A percentile compares a stretch with the other conserved stretches of the same genome.
Evolutionary conservation across 1,140 invertebrate genomes (phyloP).

Genomic region (Ooceraea biroi): DNA sequence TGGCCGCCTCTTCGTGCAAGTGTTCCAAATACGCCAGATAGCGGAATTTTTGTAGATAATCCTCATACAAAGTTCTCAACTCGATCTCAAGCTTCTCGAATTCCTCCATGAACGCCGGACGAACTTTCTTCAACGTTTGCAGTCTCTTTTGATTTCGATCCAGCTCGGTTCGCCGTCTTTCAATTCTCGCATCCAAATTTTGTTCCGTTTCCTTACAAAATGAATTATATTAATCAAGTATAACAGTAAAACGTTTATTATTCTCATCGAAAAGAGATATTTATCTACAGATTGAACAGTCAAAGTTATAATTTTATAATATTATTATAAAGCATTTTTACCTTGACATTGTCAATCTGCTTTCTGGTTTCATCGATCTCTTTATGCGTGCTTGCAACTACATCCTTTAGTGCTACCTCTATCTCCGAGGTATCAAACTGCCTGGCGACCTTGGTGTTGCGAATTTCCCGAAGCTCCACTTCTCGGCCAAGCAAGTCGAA

Average conservation of each 20-base stretch:
- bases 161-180: slow-evolving; percentile 95
- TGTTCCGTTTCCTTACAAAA: slow-evolving; percentile 86
- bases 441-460: slow-evolving; percentile 89
- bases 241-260: background rate
- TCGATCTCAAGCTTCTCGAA: slow-evolving; percentile 96
- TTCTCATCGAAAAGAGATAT: background rate
- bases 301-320: background rate
- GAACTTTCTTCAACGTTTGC: slow-evolving; percentile 97
- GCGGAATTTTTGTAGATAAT: slow-evolving; percentile 95
- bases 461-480: slow-evolving; percentile 91
- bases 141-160: slow-evolving; percentile 97
- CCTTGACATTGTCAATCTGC: slow-evolving; percentile 94
- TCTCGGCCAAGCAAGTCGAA: slow-evolving; percentile 97
- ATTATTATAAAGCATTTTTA: slow-evolving; percentile 68
- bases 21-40: slow-evolving; percentile 94
- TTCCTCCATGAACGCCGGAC: slow-evolving; percentile 99
- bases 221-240: background rate
- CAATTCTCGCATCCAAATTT: slow-evolving; percentile 96
- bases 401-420: slow-evolving; percentile 91
- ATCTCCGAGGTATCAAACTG: slow-evolving; percentile 94
- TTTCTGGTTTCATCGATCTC: slow-evolving; percentile 91
- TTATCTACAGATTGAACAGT: background rate
- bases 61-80: slow-evolving; percentile 93
- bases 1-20: slow-evolving; percentile 90
- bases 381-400: slow-evolving; percentile 89